Conservation (phyloP, 2,888 invertebrate genomes). For the Calephelis perditalis region DNA sequence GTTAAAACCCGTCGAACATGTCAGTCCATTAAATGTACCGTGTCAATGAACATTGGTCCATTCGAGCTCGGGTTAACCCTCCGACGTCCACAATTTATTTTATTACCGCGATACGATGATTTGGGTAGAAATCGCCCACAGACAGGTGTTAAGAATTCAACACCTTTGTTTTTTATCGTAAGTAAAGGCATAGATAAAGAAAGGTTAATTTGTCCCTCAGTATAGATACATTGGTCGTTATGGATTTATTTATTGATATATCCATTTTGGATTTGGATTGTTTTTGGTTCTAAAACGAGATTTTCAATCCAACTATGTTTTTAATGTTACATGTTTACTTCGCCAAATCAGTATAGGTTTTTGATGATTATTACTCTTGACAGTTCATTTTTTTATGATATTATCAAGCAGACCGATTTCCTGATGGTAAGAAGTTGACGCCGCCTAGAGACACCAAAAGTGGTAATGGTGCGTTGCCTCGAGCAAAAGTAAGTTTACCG, state of each 20-base stretch:
- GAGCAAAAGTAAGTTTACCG: too few species aligned
- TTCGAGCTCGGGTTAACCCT: conserved; percentile 61
- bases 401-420: too few species aligned
- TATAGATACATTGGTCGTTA: conserved; percentile 65
- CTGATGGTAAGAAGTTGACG: too few species aligned
- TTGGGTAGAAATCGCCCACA: conserved; percentile 70
- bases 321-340: too few species aligned
- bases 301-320: too few species aligned
- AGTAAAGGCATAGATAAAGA: conserved; percentile 68
- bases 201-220: conserved; percentile 52
- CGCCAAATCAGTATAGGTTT: too few species aligned
- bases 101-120: conserved; percentile 75
- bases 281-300: conserved; percentile 33
- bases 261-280: conserved; percentile 50
- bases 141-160: conserved; percentile 77
- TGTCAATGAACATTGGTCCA: conserved; percentile 70
- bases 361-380: too few species aligned
- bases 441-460: too few species aligned
- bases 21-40: conserved; percentile 73
- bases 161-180: conserved; percentile 71
- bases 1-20: conserved; percentile 71
- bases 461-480: too few species aligned
- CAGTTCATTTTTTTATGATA: too few species aligned
- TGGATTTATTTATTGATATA: conserved; percentile 43
- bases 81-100: conserved; percentile 76